Conservation (phyloP, 2,113 vertebrate genomes). For the Mormyrus lacerda region DNA sequence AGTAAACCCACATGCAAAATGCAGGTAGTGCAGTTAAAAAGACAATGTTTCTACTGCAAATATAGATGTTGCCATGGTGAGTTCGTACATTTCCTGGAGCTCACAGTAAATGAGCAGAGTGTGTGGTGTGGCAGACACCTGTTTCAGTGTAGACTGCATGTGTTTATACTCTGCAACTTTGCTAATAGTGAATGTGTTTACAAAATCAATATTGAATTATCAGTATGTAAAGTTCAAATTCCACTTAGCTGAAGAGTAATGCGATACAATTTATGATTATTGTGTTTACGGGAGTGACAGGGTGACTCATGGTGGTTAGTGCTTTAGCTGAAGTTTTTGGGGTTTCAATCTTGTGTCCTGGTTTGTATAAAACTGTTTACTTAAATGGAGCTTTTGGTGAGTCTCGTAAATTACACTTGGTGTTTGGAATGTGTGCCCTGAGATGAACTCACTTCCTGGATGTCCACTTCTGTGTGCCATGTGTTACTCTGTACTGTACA, state of each 20-base stretch:
- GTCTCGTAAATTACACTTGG: neutral
- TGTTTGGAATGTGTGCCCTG: neutral
- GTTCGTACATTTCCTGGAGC: neutral
- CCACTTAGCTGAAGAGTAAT: neutral
- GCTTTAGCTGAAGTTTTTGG: neutral
- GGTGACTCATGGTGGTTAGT: neutral
- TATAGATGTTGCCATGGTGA: neutral
- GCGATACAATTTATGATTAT: neutral
- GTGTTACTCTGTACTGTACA: neutral
- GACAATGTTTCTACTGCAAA: neutral
- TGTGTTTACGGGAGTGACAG: neutral
- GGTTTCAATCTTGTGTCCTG: neutral
- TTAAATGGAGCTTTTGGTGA: neutral
- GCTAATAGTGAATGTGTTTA: neutral
- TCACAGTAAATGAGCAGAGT: neutral
- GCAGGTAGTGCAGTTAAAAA: neutral
- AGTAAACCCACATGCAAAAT: neutral
- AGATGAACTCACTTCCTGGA: neutral
- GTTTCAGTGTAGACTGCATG: neutral
- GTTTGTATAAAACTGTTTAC: neutral
- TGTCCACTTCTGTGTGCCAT: neutral
- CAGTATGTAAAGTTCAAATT: neutral
- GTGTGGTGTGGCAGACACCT: neutral
- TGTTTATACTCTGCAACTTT: neutral
- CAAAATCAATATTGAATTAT: neutral